phyloP scores from a whole-genome alignment of 1,140 invertebrate species.

The Lysiphlebus fabarum region DNA sequence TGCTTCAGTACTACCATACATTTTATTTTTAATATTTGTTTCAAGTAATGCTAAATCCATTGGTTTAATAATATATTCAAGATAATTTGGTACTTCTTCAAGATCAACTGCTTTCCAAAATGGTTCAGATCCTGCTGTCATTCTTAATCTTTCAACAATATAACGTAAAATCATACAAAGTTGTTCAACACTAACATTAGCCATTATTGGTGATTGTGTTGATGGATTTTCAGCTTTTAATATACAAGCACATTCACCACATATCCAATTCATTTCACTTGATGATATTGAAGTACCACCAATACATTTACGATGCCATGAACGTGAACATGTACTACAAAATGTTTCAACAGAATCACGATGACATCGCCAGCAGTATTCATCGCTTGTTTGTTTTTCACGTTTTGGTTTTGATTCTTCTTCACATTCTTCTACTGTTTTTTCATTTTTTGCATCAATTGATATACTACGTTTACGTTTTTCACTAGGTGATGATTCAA shows the following conservation, averaged over 20 bases:
- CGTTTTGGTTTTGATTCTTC: not conserved
- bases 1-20: conserved; percentile 86
- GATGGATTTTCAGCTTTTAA: conserved; percentile 77
- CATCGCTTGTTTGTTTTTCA: conserved; percentile 60
- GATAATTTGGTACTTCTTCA: conserved; percentile 67
- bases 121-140: conserved; percentile 66
- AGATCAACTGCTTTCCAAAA: conserved; percentile 74
- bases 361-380: conserved; percentile 87
- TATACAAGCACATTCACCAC: conserved; percentile 79
- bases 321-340: conserved; percentile 81
- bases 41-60: conserved; percentile 78
- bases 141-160: conserved; percentile 71
- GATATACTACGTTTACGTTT: too few species aligned
- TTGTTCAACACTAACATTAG: conserved; percentile 68
- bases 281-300: conserved; percentile 55
- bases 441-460: too few species aligned
- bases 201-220: conserved; percentile 69
- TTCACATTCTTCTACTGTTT: too few species aligned
- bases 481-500: too few species aligned
- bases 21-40: conserved; percentile 71
- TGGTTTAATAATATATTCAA: conserved; percentile 77
- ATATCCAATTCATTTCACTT: conserved; percentile 70
- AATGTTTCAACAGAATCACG: conserved; percentile 63
- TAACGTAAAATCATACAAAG: conserved; percentile 72
- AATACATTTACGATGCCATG: conserved; percentile 78